These are phyloP conservation scores for Drosophila nr. medialis DNA, from an alignment of 2,888 invertebrate species.

Conservation along the genomic window DNA sequence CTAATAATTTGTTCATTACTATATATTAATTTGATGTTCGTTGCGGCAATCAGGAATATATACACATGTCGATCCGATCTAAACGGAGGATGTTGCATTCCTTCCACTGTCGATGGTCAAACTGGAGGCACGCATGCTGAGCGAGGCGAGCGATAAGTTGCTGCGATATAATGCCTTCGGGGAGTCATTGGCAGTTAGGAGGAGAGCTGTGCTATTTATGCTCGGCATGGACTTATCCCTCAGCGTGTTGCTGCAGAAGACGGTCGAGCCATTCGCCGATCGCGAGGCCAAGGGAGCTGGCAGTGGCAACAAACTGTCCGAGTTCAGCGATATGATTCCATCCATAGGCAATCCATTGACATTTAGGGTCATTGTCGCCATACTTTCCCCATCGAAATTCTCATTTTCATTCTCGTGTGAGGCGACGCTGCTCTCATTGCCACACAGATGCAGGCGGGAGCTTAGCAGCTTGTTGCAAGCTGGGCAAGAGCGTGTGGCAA, in stretches of 20 bases:
- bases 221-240: slow-evolving; percentile 63
- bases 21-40: not conserved
- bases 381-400: slow-evolving; percentile 53
- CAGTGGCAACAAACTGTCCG: slow-evolving; percentile 33
- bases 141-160: slow-evolving; percentile 84
- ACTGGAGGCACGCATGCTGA: slow-evolving; percentile 84
- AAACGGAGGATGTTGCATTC: slow-evolving; percentile 87
- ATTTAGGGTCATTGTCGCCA: slow-evolving; percentile 42
- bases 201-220: slow-evolving; percentile 69
- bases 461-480: slow-evolving; percentile 89
- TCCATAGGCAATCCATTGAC: slow-evolving; percentile 48
- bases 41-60: not conserved
- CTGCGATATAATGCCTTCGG: slow-evolving; percentile 82
- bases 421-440: slow-evolving; percentile 33
- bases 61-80: slow-evolving; percentile 12
- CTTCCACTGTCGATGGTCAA: slow-evolving; percentile 85
- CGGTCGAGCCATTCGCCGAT: slow-evolving; percentile 34
- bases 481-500: slow-evolving; percentile 88
- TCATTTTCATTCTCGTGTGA: slow-evolving; percentile 33
- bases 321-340: slow-evolving; percentile 54
- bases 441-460: slow-evolving; percentile 87
- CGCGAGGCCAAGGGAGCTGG: slow-evolving; percentile 21
- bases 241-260: slow-evolving; percentile 62
- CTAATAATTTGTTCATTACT: not conserved
- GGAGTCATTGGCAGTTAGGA: slow-evolving; percentile 69